These are phyloP conservation scores for Pogona vitticeps DNA, from an alignment of 2,113 vertebrate genomes.

Conservation along the genomic window DNA sequence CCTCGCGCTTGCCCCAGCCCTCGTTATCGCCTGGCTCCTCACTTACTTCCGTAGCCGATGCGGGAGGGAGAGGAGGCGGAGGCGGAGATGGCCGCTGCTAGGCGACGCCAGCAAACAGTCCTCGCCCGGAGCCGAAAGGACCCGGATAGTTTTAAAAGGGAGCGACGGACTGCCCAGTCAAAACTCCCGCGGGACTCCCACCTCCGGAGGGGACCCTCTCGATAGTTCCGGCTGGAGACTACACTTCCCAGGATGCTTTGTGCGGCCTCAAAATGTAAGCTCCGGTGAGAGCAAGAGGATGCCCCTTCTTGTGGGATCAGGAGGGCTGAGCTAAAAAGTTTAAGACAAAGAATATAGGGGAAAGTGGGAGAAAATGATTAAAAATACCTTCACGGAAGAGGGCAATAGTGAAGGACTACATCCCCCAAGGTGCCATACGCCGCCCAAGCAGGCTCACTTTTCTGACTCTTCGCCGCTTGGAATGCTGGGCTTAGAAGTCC, in stretches of 20 bases:
- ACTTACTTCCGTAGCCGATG: constrained; percentile 7
- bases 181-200: not conserved
- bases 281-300: too few relatives aligned
- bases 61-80: not conserved
- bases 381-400: too few relatives aligned
- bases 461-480: not conserved
- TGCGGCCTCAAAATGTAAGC: too few relatives aligned
- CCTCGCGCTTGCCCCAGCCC: not conserved
- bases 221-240: too few relatives aligned
- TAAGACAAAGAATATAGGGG: too few relatives aligned
- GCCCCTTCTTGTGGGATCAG: too few relatives aligned
- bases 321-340: not conserved
- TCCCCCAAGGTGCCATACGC: not conserved
- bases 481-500: constrained; percentile 1
- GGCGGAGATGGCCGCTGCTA: constrained; percentile 48
- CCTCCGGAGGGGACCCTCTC: too few relatives aligned
- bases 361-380: too few relatives aligned
- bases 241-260: not conserved
- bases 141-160: not conserved
- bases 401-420: not conserved
- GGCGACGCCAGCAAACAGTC: constrained; percentile 50
- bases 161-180: not conserved
- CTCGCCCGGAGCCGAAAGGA: not conserved
- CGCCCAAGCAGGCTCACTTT: fast-evolving
- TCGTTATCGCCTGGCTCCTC: too few relatives aligned